phyloP scores from a whole-genome alignment of 1,140 invertebrate species.

The Elysia chlorotica region DNA sequence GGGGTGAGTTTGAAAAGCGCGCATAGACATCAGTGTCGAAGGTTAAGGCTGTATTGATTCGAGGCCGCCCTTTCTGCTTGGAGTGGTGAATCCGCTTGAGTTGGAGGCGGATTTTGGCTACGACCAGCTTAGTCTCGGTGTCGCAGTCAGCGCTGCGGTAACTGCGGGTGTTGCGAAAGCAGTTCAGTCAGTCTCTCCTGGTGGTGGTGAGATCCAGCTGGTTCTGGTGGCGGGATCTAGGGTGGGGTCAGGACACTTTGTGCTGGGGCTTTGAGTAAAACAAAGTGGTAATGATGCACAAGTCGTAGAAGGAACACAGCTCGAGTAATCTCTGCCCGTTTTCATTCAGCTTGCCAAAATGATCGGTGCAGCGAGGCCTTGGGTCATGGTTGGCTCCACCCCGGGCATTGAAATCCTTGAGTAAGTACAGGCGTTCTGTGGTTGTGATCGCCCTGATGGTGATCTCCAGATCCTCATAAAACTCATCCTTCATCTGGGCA shows the following conservation, averaged over 20 bases:
- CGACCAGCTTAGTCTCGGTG: too few relatives aligned
- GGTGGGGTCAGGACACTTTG: constrained; percentile 34
- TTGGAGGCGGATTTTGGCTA: too few relatives aligned
- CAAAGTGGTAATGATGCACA: constrained; percentile 26
- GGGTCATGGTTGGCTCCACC: constrained; percentile 15
- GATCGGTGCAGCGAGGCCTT: constrained; percentile 23
- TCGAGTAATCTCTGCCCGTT: constrained; percentile 33
- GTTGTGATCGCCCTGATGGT: neutral
- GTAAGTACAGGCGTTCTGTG: constrained; percentile 13
- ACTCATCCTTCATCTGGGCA: constrained; percentile 25
- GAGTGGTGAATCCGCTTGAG: too few relatives aligned
- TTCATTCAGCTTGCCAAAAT: constrained; percentile 28
- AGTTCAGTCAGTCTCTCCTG: neutral
- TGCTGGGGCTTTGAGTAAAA: constrained; percentile 31
- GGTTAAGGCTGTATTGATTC: too few relatives aligned
- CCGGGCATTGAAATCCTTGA: constrained; percentile 33
- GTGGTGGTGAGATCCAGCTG: constrained; percentile 29
- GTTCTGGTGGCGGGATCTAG: constrained; percentile 29
- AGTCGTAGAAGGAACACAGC: constrained; percentile 21
- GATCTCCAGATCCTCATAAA: constrained; percentile 9
- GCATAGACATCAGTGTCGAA: too few relatives aligned
- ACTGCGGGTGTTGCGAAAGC: constrained; percentile 10
- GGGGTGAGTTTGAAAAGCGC: too few relatives aligned
- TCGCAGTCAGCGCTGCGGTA: constrained; percentile 33
- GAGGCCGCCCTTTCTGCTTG: too few relatives aligned